Percentiles rank a stretch among this genome's conserved stretches.
These are phyloP conservation scores for Anastrepha obliqua DNA, from an alignment of 1,140 invertebrate species.

Conservation along the genomic window DNA sequence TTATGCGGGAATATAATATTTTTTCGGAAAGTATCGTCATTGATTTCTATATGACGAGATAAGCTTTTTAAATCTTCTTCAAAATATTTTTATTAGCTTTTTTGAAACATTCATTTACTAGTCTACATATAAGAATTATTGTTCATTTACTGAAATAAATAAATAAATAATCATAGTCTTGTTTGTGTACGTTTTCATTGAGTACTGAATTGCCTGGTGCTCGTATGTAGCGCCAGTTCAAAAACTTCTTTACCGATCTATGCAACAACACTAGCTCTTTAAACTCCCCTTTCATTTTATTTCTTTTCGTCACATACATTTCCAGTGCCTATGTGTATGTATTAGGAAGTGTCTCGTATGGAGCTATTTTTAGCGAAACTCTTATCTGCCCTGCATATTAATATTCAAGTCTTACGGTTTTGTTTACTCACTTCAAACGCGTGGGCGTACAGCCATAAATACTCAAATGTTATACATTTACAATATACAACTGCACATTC, in stretches of 20 bases:
- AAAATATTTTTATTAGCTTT: no score
- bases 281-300: not conserved
- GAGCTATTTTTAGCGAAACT: conserved; percentile 33
- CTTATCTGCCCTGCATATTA: not conserved
- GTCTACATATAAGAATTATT: no score
- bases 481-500: not conserved
- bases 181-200: no score
- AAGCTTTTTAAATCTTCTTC: no score
- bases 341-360: not conserved
- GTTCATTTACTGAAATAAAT: no score
- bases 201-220: no score
- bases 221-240: not conserved
- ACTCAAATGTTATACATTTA: not conserved
- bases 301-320: not conserved
- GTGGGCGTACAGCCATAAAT: conserved; percentile 21
- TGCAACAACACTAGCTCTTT: not conserved
- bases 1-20: no score
- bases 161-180: no score
- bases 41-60: no score
- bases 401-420: not conserved
- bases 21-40: no score
- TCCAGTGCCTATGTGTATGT: not conserved
- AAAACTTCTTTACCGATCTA: not conserved
- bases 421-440: not conserved
- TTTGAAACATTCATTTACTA: no score